Base-by-base conservation (phyloP, 2,797 vertebrate species). In the Miichthys miiuy region DNA sequence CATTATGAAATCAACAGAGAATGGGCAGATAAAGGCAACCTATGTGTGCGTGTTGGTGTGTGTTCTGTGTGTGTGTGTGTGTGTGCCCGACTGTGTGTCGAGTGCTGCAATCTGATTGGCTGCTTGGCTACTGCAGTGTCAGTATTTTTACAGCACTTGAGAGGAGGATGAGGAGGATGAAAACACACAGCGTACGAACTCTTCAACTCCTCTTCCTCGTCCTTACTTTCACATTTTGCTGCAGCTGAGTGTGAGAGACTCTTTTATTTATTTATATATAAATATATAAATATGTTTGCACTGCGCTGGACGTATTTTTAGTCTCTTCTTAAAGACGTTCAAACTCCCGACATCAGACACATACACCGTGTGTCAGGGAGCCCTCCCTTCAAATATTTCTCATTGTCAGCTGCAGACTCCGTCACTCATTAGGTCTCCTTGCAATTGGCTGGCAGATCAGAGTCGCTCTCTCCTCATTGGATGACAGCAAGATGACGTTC, bases 61-160 rank as follows among this genome's bases (percentile, higher is more conserved):
- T 48, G 25, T 46, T 23, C 68, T 68, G 46, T 69, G 17, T 69
- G 34, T 68, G 44, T 72, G 63, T 54, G 68, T 75, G 47, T 55
- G 52, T 30, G 64, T 70, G 30, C 25, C 50, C 52, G 74, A 20
- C 10, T 79, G 70, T 76, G 61, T 82, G 65, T 63, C 50, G 75
- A 85, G 75, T 70, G 73, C 90, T 3, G 87, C 68, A 0, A 68
- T 88, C 87, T 91, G 91, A 94, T 94, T 93, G 93, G 93, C 81
- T 34, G 79, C 75, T 48, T 23, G 52, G 81, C 83, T 86, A 91
- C 93, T 88, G 93, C 93, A 94, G 92, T 94, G 84, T 88, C 85
- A 63, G 64, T 84, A 68, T 80, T 81, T 83, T 86, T 87, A 47
- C 83, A 87, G 72, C 86, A 73, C 85, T 85, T 38, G 70, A 83